Evolutionary conservation across 2,113 vertebrate genomes (phyloP), one percentile per base, ranked within the genome.

Genomic region (Rhipidura dahli): DNA sequence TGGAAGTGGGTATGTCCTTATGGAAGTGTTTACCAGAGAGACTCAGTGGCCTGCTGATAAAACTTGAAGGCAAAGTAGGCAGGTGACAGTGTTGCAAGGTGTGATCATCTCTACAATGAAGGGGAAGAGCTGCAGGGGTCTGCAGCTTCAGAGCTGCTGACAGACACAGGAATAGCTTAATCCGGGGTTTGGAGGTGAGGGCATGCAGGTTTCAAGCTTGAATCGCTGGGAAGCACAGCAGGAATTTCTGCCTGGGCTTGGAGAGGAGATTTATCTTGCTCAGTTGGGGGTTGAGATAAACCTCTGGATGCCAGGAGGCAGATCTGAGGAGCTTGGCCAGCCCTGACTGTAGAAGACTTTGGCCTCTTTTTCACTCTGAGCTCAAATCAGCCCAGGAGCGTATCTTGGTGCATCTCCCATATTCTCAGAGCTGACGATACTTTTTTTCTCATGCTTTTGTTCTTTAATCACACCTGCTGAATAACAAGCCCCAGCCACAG

Each of bases 71-170:
- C 8, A 23, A 78, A 57, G 26, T 8, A 26, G 33, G 22, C 33
- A 69, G 72, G 39, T 82, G 65, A 40, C 31, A 54, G 27, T 24
- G 14, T 14, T 15, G 2, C 7, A 11, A 73, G 7, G 8, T 77
- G 23, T 3, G 2, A 42, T 37, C 15, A 6, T 22, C 13, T 50
- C 39, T 14, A 4, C n/a, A 54, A 0, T 0, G 13, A 7, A 69
- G 1, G 15, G 27, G 18, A 27, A 81, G 60, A 45, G 28, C 60
- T 65, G 18, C 8, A 4, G 26, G 24, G 22, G 3, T 75, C 7
- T 87, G 39, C 39, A 65, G 45, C 35, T 60, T 68, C 40, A 13
- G 27, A 45, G 22, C 15, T 64, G 14, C 51, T 0, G 1, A 26
- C n/a, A 65, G 13, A 16, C 14, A 40, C 40, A 59, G 26, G 7